phyloP scores from a whole-genome alignment of 1,140 invertebrate species.

The Papilio polyxenes region DNA sequence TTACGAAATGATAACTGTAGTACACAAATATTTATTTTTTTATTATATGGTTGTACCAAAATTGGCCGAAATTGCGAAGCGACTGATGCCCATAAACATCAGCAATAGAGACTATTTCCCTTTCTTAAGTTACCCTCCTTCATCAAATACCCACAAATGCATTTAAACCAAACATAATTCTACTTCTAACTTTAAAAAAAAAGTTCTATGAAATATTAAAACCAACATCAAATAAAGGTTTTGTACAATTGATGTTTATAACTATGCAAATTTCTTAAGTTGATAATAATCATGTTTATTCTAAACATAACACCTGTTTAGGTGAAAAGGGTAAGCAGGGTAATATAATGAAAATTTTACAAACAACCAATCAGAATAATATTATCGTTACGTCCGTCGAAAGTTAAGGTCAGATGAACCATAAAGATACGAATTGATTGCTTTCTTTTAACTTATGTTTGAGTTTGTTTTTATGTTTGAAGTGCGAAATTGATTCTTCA shows the following conservation, averaged over 20 bases:
- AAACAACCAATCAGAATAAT: constrained; percentile 3
- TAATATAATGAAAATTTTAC: neutral
- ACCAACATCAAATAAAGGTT: neutral
- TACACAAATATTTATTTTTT: neutral
- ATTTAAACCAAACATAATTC: too few species aligned
- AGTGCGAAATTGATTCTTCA: too few species aligned
- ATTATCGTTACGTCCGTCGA: constrained; percentile 28
- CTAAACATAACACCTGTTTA: neutral
- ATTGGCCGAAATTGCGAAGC: too few species aligned
- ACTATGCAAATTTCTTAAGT: neutral
- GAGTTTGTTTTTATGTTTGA: neutral
- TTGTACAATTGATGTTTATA: neutral
- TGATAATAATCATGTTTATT: neutral
- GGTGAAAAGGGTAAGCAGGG: constrained; percentile 4
- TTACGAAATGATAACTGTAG: neutral
- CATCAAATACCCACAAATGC: too few species aligned
- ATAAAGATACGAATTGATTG: constrained; percentile 31
- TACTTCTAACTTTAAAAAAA: too few species aligned
- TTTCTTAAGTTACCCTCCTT: too few species aligned
- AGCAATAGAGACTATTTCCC: too few species aligned
- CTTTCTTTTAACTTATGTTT: constrained; percentile 4
- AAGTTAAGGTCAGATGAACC: constrained; percentile 44
- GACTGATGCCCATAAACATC: too few species aligned
- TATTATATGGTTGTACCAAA: too few species aligned
- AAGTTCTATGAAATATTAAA: neutral